Conservation (phyloP, 2,113 vertebrate species). For the Malaclemys terrapin region DNA sequence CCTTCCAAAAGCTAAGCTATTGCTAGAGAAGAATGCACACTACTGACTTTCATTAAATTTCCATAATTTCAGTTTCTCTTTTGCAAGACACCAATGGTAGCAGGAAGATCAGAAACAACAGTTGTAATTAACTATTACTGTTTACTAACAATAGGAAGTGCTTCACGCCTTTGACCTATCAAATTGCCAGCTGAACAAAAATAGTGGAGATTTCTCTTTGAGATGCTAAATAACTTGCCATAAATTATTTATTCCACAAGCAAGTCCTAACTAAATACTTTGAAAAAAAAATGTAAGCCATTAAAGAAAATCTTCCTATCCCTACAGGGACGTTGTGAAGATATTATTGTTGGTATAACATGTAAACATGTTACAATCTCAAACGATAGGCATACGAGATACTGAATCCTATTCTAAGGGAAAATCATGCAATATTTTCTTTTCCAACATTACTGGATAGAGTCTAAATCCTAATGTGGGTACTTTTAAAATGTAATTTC, state of each 20-base stretch:
- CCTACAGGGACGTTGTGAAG: not conserved
- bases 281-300: not conserved
- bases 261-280: not conserved
- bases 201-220: not conserved
- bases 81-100: not conserved
- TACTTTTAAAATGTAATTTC: not conserved
- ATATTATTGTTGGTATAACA: not conserved
- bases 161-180: not conserved
- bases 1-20: not conserved
- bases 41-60: not conserved
- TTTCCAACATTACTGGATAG: not conserved
- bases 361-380: not conserved
- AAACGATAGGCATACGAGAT: not conserved
- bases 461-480: not conserved
- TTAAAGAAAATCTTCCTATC: not conserved
- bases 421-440: not conserved
- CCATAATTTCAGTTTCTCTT: not conserved
- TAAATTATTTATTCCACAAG: not conserved
- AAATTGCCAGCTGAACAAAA: not conserved
- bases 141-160: not conserved
- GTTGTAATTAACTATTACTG: not conserved
- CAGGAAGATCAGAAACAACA: not conserved
- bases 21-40: not conserved
- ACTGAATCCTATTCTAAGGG: not conserved
- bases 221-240: not conserved